Evolutionary conservation across 2,797 vertebrate species (phyloP), one percentile per base, ranked within the genome.

Genomic region (Chrosomus eos): DNA sequence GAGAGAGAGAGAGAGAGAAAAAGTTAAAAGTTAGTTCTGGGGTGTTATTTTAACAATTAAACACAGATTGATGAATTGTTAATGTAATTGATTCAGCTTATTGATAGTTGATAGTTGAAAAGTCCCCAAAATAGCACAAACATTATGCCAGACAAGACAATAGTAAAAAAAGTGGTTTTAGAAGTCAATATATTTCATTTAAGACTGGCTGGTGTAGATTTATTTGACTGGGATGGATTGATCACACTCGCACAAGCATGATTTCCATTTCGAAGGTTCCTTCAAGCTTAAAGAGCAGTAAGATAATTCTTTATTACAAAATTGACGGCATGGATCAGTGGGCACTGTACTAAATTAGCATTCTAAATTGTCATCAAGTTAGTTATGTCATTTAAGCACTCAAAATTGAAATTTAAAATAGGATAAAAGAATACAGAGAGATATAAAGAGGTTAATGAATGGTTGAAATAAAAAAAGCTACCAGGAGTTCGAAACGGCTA

Each of bases 331-430:
- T 11, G 36, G 36, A 10, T 40, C 36, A 5, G 14, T 40, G 23
- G 74, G 2, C n/a, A 40, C 51, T 38, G 51, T n/a, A n/a, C 36
- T 76, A 58, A 38, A 58, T 38, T 55, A 58, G 51, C 53, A 38
- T 26, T 33, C 28, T 60, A 77, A n/a, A 77, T 40, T 76, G 53
- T 60, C 53, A 58, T 76, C 31, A 58, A 53, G 45, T 38, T 38
- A n/a, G 45, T 48, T 48, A 1, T 21, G 19, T 48, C 5, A 33
- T 33, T 55, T 14, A 75, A 31, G 18, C 51, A 48, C 66, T 74
- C 14, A 28, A 33, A 74, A 64, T 14, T 64, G 53, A 85, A 31
- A 85, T 18, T 38, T 18, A 26, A 23, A 40, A 76, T 3, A 62
- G 40, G 28, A 66, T 60, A 62, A 33, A 67, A 51, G 5, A 31